phyloP scores from a whole-genome alignment of 2,797 vertebrate genomes.

The Avahi laniger region DNA sequence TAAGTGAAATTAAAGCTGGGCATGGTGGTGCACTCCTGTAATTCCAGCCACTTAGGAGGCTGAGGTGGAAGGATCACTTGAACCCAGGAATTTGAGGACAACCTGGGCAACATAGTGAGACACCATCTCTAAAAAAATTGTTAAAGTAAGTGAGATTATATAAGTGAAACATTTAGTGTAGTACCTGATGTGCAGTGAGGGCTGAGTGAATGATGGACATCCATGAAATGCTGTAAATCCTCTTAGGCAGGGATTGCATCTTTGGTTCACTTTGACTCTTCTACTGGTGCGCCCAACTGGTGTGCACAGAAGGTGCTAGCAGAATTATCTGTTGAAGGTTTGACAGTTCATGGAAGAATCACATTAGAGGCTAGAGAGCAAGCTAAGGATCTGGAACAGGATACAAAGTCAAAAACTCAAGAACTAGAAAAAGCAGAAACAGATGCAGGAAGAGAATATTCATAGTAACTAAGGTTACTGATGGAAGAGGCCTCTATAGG shows the following conservation, averaged over 20 bases:
- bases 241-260: background rate
- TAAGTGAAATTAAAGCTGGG: background rate
- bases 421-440: constrained; percentile 35
- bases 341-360: background rate
- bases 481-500: background rate
- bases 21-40: background rate
- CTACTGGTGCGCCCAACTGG: background rate
- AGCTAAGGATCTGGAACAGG: background rate
- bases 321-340: background rate
- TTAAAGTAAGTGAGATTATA: background rate
- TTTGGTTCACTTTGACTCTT: background rate
- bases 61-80: background rate
- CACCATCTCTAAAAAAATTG: background rate
- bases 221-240: background rate
- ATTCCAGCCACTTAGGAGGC: background rate
- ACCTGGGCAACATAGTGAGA: background rate
- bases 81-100: background rate
- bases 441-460: background rate
- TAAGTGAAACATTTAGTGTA: background rate
- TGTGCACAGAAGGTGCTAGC: background rate
- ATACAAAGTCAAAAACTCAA: constrained; percentile 16
- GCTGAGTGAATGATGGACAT: background rate
- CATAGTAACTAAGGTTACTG: background rate
- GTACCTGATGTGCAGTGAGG: background rate
- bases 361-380: background rate